Evolutionary conservation across 2,888 invertebrate genomes (phyloP), one percentile per base, ranked within the genome.

Genomic region (Charanyca ferruginea): DNA sequence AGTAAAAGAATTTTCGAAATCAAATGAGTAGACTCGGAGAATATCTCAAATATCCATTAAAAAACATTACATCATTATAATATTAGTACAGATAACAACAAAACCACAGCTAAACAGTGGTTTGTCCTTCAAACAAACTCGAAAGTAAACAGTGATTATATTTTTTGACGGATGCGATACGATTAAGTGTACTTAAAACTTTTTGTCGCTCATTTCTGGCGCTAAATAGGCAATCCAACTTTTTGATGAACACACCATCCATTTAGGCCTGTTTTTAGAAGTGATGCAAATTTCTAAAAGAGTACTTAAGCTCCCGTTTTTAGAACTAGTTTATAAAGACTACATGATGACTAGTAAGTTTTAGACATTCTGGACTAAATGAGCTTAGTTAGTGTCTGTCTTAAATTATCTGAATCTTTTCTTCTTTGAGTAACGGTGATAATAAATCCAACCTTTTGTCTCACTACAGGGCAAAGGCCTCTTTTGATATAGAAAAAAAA

Each of bases 171-270:
- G 75, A 80, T 80, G 66, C 66, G 73, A 77, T 74, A 74, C 74
- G 72, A 83, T 85, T 82, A 79, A 58, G 58, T 77, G 62, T 81
- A 80, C 77, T 81, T 72, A 67, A 75, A 76, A 79, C 66, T 80
- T 79, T 68, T 44, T 52, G 62, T 49, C 65, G 69, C 80, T 82
- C 81, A 79, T 83, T 80, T 82, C 77, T 79, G 79, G 47, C 67
- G 81, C 84, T 83, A 87, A 87, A 84, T 83, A 87, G 86, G 84
- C 87, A 87, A 87, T 87, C 70, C 83, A 88, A 88, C 87, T 88
- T 88, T 87, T 80, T 87, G 85, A 87, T 87, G 84, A 80, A 71
- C 76, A 66, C 72, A 68, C 81, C 74, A 82, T 81, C 83, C 47
- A 75, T 71, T 74, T 59, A 51, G 51, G 38, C 49, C 38, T 51